Percentiles rank a stretch among this genome's conserved stretches.
Conservation (phyloP, 2,113 vertebrate genomes). For the Athene cunicularia region DNA sequence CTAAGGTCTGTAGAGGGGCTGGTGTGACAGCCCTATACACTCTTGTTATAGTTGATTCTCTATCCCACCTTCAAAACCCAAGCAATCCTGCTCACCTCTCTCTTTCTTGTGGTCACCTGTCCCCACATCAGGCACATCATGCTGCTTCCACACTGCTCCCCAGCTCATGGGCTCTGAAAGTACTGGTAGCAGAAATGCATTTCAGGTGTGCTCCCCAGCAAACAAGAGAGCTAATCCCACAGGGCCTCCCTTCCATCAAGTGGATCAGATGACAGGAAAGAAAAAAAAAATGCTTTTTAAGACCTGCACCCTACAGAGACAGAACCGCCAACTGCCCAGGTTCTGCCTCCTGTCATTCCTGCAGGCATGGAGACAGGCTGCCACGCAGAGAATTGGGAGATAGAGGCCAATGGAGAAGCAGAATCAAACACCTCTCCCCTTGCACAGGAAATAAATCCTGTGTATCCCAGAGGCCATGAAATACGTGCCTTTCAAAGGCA, state of each 20-base stretch:
- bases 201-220: background rate
- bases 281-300: background rate
- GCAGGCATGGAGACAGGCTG: background rate
- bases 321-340: background rate
- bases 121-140: background rate
- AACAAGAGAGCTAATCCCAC: background rate
- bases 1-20: background rate
- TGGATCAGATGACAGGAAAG: background rate
- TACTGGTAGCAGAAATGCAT: background rate
- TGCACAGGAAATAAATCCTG: background rate
- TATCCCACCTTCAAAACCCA: background rate
- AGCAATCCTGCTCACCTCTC: background rate
- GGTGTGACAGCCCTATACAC: background rate
- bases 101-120: background rate
- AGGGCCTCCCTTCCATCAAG: background rate
- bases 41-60: background rate
- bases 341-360: background rate
- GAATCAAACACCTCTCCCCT: background rate
- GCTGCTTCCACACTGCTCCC: background rate
- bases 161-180: background rate
- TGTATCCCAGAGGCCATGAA: background rate
- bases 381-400: background rate
- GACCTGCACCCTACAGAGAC: background rate
- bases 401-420: background rate
- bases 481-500: background rate